These are phyloP conservation scores for Fratercula arctica DNA, from an alignment of 2,797 vertebrate genomes.

Conservation along the genomic window DNA sequence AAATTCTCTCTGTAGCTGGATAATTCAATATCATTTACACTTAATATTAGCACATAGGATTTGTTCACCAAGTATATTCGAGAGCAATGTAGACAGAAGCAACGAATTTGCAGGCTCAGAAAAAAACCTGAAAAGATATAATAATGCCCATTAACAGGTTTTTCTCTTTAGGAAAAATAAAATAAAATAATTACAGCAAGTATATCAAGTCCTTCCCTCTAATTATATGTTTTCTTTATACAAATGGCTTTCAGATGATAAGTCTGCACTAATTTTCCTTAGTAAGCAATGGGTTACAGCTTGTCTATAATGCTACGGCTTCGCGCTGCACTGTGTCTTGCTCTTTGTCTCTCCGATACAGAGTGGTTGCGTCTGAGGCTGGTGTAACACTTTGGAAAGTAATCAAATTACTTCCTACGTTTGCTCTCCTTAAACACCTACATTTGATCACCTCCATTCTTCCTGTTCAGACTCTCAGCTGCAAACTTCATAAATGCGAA, in stretches of 20 bases:
- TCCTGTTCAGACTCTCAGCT: background rate
- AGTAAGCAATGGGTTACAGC: slow-evolving; percentile 16
- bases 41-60: background rate
- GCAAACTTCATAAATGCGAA: background rate
- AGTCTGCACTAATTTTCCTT: background rate
- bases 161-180: background rate
- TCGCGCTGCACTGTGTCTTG: background rate
- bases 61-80: background rate
- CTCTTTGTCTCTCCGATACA: slow-evolving; percentile 9
- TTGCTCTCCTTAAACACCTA: slow-evolving; percentile 40
- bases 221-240: background rate
- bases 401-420: slow-evolving; percentile 12
- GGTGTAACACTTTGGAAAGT: background rate
- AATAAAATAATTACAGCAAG: background rate
- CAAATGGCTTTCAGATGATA: background rate
- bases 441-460: background rate
- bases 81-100: background rate
- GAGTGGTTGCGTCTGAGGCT: background rate
- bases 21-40: background rate
- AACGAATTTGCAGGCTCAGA: background rate
- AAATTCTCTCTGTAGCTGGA: background rate
- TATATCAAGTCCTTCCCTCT: background rate
- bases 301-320: background rate
- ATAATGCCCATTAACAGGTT: background rate
- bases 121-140: background rate